These are phyloP conservation scores for Subacronicta megacephala DNA, from an alignment of 2,888 invertebrate genomes.

Conservation along the genomic window DNA sequence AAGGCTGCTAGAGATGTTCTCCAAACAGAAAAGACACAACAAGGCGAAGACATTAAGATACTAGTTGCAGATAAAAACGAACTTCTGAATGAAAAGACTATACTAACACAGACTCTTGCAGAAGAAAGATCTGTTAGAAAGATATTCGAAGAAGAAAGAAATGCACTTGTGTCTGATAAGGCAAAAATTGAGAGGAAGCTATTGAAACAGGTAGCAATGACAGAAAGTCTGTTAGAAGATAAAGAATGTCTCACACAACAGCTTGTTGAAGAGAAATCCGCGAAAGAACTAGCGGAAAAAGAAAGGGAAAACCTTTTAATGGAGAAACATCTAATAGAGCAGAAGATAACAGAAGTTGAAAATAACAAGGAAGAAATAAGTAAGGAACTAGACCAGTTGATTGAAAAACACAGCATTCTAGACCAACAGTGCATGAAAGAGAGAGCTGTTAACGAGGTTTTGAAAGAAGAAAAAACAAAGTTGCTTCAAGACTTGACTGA, in stretches of 20 bases:
- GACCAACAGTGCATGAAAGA: constrained; percentile 33
- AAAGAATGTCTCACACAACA: constrained; percentile 67
- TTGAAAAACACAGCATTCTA: constrained; percentile 31
- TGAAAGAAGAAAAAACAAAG: constrained; percentile 46
- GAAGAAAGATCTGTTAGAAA: constrained; percentile 59
- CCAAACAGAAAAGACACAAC: constrained; percentile 51
- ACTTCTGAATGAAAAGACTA: constrained; percentile 53
- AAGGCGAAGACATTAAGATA: constrained; percentile 46
- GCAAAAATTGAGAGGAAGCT: constrained; percentile 43
- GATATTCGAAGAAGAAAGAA: constrained; percentile 57
- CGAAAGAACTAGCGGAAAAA: constrained; percentile 61
- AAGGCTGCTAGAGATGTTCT: constrained; percentile 46
- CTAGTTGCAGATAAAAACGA: constrained; percentile 56
- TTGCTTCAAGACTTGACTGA: constrained; percentile 37
- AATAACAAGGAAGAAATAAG: constrained; percentile 37
- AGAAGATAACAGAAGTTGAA: constrained; percentile 38
- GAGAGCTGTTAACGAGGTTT: constrained; percentile 16
- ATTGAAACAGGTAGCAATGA: constrained; percentile 46
- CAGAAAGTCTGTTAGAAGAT: constrained; percentile 49
- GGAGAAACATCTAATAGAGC: constrained; percentile 54
- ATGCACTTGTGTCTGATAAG: constrained; percentile 43
- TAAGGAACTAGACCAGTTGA: constrained; percentile 29
- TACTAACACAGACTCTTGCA: constrained; percentile 39
- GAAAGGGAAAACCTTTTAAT: constrained; percentile 57
- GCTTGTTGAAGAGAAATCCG: constrained; percentile 64